Percentiles rank a stretch among this genome's conserved stretches.
Evolutionary conservation across 1,140 invertebrate species (phyloP).

Genomic region (Musca domestica): DNA sequence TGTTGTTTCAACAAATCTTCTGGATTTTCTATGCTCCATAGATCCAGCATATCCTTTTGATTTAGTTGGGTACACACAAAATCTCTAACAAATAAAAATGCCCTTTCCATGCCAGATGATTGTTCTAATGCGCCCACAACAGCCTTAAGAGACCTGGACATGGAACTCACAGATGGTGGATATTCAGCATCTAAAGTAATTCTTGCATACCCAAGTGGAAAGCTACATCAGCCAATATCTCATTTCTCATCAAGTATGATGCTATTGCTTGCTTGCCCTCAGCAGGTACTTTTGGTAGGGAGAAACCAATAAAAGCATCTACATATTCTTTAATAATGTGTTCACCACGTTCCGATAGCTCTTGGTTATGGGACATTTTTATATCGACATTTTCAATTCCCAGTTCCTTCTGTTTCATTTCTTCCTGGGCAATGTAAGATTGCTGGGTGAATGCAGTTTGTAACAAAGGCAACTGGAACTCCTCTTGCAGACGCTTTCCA

Average conservation of each 20-base stretch:
- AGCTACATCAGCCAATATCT: constrained; percentile 68
- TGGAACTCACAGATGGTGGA: constrained; percentile 65
- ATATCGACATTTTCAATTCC: constrained; percentile 64
- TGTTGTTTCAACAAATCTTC: constrained; percentile 66
- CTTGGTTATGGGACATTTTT: constrained; percentile 65
- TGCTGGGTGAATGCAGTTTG: constrained; percentile 75
- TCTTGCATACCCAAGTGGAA: constrained; percentile 76
- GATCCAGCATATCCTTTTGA: constrained; percentile 76
- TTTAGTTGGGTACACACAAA: constrained; percentile 80
- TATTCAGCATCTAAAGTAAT: constrained; percentile 76
- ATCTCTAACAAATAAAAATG: constrained; percentile 78
- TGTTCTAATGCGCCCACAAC: constrained; percentile 73
- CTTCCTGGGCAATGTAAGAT: constrained; percentile 75
- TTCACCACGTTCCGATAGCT: constrained; percentile 67
- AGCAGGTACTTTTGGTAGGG: constrained; percentile 70
- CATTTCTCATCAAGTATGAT: constrained; percentile 66
- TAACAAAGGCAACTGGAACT: constrained; percentile 70
- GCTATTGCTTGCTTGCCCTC: constrained; percentile 64
- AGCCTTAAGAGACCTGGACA: constrained; percentile 78
- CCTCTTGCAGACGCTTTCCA: constrained; percentile 79
- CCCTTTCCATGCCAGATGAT: constrained; percentile 61
- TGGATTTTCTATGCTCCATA: constrained; percentile 79
- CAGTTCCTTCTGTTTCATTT: constrained; percentile 65
- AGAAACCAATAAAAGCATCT: constrained; percentile 54
- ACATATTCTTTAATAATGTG: constrained; percentile 61